Evolutionary conservation across 2,113 vertebrate genomes (phyloP), one percentile per base, ranked within the genome.

Genomic region (Mastomys natalensis): DNA sequence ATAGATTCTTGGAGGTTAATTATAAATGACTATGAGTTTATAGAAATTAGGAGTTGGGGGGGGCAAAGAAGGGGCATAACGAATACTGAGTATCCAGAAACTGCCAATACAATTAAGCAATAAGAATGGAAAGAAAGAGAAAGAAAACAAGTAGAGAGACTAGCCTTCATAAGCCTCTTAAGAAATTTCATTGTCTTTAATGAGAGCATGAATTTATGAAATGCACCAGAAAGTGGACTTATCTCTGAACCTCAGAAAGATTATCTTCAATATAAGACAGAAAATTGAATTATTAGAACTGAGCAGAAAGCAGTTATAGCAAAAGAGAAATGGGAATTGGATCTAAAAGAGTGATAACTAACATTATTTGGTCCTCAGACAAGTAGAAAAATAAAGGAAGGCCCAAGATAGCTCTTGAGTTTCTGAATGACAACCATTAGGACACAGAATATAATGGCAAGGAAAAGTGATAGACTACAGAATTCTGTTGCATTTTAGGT

Each of bases 181-280:
- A 85, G 13, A n/a, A 66, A 19, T 11, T 48, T 1, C 12, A 21
- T 48, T 87, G 81, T 77, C 15, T 31, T 90, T 60, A 81, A 89
- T 86, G 53, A 82, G 4, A 45, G 45, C 4, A 11, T 78, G 24
- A 73, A 78, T 62, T 87, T 31, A 45, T 68, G 58, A 73, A 73
- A 77, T 48, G 7, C 1, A 24, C 3, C 29, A 6, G 16, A 84
- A 66, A 26, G 19, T 53, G 13, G 9, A 43, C 22, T 55, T 51
- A 8, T n/a, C n/a, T 37, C n/a, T 66, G 8, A 3, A 68, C 74
- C 94, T 96, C 48, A 55, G 51, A 92, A 95, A 94, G 48, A 73
- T 72, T 40, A 45, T 24, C 26, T 89, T 87, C 87, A 68, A 68
- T 37, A 7, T 45, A 72, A n/a, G 55, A 86, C 19, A 81, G 31